Percentiles rank a stretch among this genome's conserved stretches.
These are phyloP conservation scores for Colletes gigas DNA, from an alignment of 1,140 invertebrate species.

Conservation along the genomic window DNA sequence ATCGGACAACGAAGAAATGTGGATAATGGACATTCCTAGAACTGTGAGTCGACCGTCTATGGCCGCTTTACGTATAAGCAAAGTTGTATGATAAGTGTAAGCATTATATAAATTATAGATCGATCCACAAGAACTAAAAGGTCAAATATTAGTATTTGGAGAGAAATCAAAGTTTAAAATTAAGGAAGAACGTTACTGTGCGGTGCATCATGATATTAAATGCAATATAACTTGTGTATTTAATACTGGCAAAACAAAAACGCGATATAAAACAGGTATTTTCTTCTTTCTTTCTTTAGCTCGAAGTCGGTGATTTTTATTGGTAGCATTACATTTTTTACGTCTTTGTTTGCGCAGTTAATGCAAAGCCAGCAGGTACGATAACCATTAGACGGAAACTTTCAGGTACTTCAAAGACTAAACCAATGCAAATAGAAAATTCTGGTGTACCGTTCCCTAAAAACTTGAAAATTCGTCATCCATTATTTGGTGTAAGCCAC, in stretches of 20 bases:
- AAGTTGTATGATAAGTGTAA: background rate
- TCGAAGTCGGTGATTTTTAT: background rate
- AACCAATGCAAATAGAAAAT: slow-evolving; percentile 37
- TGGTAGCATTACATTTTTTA: slow-evolving; percentile 13
- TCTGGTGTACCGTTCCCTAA: slow-evolving; percentile 64
- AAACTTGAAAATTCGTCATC: slow-evolving; percentile 70
- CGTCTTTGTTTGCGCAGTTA: slow-evolving; percentile 58
- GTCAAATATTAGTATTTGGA: slow-evolving; percentile 62
- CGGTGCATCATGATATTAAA: slow-evolving; percentile 44
- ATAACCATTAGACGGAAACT: slow-evolving; percentile 69
- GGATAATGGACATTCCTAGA: slow-evolving; percentile 71
- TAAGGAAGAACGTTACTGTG: slow-evolving; percentile 63
- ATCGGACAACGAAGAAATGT: slow-evolving; percentile 69
- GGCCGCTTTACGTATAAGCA: background rate
- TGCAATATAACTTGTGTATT: slow-evolving; percentile 67
- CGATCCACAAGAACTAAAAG: slow-evolving; percentile 63
- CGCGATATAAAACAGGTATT: slow-evolving; percentile 66
- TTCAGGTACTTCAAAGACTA: slow-evolving; percentile 42
- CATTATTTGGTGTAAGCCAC: slow-evolving; percentile 63
- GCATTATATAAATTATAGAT: slow-evolving; percentile 50
- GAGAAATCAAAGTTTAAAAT: slow-evolving; percentile 71
- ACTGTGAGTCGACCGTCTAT: slow-evolving; percentile 54
- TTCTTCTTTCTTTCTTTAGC: background rate
- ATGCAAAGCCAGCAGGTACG: slow-evolving; percentile 64
- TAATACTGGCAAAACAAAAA: slow-evolving; percentile 43